Conservation (phyloP, 2,113 vertebrate species). For the Pollachius pollachius region DNA sequence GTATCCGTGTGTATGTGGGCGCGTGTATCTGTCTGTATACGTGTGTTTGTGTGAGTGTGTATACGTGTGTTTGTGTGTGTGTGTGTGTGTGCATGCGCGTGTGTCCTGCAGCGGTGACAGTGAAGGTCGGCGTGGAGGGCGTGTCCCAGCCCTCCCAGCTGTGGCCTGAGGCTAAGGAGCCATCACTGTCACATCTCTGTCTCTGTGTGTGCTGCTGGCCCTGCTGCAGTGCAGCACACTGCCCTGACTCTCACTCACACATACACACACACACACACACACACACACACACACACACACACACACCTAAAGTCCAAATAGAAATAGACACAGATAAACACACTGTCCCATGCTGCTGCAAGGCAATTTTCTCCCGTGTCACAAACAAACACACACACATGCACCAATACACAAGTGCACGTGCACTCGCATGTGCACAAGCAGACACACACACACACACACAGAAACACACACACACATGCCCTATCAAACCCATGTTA, state of each 20-base stretch:
- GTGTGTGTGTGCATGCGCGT: slow-evolving; percentile 30
- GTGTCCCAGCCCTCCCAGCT: slow-evolving; percentile 68
- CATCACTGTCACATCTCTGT: slow-evolving; percentile 74
- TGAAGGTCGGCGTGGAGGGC: slow-evolving; percentile 72
- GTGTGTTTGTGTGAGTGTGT: slow-evolving; percentile 16
- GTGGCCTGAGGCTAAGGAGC: slow-evolving; percentile 65
- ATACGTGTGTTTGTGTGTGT: slow-evolving; percentile 5
- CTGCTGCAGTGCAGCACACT: slow-evolving; percentile 27
- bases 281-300: too few relatives aligned
- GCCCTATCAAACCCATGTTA: not conserved
- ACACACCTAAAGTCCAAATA: slow-evolving; percentile 1
- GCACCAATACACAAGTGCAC: slow-evolving; percentile 2
- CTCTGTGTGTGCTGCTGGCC: slow-evolving; percentile 46
- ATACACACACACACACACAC: too few relatives aligned
- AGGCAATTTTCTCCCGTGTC: too few relatives aligned
- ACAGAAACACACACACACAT: slow-evolving; percentile 22
- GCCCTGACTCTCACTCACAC: slow-evolving; percentile 32
- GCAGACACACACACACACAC: slow-evolving; percentile 16
- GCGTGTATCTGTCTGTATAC: not conserved
- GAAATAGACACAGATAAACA: not conserved
- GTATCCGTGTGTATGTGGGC: slow-evolving; percentile 11
- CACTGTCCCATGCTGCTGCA: too few relatives aligned
- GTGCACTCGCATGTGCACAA: not conserved
- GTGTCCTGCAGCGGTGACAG: slow-evolving; percentile 62
- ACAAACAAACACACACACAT: not conserved